Conservation (phyloP, 2,888 invertebrate genomes). For the Acanthosepion pharaonis region DNA sequence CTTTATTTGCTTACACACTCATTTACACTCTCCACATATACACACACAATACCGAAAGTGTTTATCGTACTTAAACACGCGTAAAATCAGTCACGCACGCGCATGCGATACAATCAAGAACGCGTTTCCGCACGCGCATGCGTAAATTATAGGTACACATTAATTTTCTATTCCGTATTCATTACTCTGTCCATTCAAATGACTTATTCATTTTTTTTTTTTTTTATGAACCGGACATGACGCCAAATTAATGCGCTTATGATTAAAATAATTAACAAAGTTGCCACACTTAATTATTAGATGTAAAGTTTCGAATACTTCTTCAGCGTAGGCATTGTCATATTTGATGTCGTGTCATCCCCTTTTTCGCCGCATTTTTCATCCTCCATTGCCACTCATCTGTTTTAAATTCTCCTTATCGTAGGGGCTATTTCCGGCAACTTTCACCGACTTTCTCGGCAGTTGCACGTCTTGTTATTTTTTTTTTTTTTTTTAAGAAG, state of each 20-base stretch:
- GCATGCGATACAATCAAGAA: not conserved
- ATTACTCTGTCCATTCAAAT: not conserved
- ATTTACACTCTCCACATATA: not conserved
- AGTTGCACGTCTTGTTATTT: not conserved
- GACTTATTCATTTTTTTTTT: not conserved
- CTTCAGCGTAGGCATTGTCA: not conserved
- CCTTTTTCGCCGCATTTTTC: not conserved
- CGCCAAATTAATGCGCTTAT: not conserved
- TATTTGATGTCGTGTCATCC: not conserved
- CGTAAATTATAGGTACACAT: not conserved
- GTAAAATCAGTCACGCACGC: not conserved
- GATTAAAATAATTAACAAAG: slow-evolving; percentile 33
- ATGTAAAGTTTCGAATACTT: not conserved
- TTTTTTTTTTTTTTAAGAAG: not conserved
- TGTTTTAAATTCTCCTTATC: not conserved
- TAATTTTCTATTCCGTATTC: not conserved
- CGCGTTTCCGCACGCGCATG: not conserved
- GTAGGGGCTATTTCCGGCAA: not conserved
- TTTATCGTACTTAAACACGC: not conserved
- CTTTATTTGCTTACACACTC: no score
- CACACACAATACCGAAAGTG: not conserved
- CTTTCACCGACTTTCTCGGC: not conserved
- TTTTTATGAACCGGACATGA: not conserved
- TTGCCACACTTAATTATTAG: not conserved
- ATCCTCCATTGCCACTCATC: not conserved